phyloP scores from a whole-genome alignment of 2,113 vertebrate genomes.

The Pseudonaja textilis region DNA sequence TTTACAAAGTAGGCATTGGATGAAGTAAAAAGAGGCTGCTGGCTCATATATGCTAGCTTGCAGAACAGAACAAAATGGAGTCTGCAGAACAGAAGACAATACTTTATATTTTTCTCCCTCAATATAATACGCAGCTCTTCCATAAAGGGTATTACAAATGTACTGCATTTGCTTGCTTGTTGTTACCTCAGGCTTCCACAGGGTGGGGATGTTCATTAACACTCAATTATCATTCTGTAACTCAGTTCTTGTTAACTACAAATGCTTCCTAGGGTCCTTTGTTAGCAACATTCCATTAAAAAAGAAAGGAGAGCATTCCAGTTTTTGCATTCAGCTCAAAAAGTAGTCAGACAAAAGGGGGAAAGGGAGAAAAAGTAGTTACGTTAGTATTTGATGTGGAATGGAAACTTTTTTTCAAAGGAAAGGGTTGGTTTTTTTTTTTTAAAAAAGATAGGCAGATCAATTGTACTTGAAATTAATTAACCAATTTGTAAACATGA shows the following conservation, averaged over 20 bases:
- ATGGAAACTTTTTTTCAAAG: neutral
- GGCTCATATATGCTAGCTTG: neutral
- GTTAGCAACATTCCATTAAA: constrained; percentile 17
- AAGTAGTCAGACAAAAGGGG: neutral
- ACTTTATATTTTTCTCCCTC: neutral
- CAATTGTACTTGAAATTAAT: constrained; percentile 22
- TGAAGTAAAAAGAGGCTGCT: neutral
- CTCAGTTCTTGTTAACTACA: neutral
- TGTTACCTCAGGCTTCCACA: constrained; percentile 38
- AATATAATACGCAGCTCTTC: neutral
- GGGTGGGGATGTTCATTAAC: constrained; percentile 64
- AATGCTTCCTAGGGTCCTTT: constrained; percentile 4
- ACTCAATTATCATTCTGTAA: constrained; percentile 17
- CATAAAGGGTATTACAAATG: neutral
- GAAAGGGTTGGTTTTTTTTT: neutral
- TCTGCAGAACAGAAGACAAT: neutral
- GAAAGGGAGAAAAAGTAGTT: neutral
- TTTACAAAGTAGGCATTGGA: neutral
- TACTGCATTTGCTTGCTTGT: constrained; percentile 18
- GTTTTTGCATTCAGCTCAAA: neutral
- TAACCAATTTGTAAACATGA: constrained; percentile 26
- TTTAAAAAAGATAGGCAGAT: neutral
- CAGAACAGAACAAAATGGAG: constrained; percentile 2
- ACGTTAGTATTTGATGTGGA: neutral
- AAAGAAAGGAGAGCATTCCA: neutral